Evolutionary conservation across 2,113 vertebrate species (phyloP), one percentile per base, ranked within the genome.

Genomic region (Zosterops japonicus): DNA sequence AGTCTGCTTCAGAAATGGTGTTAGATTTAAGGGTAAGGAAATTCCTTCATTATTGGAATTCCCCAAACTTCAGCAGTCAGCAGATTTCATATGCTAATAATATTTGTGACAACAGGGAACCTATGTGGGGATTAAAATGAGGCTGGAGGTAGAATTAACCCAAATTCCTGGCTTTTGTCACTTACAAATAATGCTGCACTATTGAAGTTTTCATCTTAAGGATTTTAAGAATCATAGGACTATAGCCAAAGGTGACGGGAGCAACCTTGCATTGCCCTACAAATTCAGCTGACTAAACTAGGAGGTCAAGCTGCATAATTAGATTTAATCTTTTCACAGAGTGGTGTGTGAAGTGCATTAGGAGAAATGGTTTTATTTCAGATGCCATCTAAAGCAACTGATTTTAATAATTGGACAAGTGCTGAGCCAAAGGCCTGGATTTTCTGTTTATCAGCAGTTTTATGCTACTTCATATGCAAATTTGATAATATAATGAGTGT

Each of bases 361-460:
- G 47, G 42, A 89, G n/a, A 83, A 93, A 92, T 42, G 9, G n/a
- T 35, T 88, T 91, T 69, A 83, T 67, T 90, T 93, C 42, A 71
- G 36, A 78, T 83, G 76, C 27, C 22, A 35, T 92, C 56, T 65
- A 47, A 83, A 93, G 57, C 39, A 79, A 61, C 22, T 87, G 42
- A 81, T 87, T 90, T 79, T 70, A 67, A 53, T 91, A 90, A 69
- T 12, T 82, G 23, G 46, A 67, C 33, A 82, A 92, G 10, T 60
- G 25, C 59, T 79, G 72, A 94, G 71, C 47, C 77, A 83, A 70
- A 90, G 46, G 24, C 69, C 25, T 80, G 41, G 31, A 70, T 89
- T 87, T 93, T 92, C 41, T 77, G 52, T 89, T 94, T 91, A 84
- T 92, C 33, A 82, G 64, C 72, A 92, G 13, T 11, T 65, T 93